A percentile compares a stretch with the other conserved stretches of the same genome.
Conservation (phyloP, 1,140 invertebrate species). For the Drosophila kanapiae region DNA sequence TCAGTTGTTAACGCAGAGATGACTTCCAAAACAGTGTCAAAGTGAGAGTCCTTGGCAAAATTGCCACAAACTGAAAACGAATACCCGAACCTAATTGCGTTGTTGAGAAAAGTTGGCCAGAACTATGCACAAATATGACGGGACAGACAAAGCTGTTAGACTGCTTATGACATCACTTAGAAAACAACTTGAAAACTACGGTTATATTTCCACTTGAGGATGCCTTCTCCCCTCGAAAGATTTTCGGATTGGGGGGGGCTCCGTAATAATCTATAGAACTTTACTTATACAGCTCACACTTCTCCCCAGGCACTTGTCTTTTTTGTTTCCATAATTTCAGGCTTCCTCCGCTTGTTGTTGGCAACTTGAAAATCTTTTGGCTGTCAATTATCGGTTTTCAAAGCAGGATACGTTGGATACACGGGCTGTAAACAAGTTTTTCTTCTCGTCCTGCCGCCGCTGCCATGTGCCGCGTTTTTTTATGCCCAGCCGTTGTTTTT, state of each 20-base stretch:
- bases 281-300: conserved; percentile 4
- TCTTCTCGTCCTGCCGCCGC: background rate
- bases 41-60: background rate
- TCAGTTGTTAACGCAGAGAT: conserved; percentile 43
- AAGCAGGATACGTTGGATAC: conserved; percentile 14
- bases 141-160: conserved; percentile 26
- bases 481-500: conserved; percentile 13
- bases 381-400: conserved; percentile 45
- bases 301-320: background rate
- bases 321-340: conserved; percentile 14
- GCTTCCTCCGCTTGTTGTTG: background rate
- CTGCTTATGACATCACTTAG: conserved; percentile 56
- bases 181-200: conserved; percentile 40
- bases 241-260: background rate
- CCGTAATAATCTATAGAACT: conserved; percentile 6
- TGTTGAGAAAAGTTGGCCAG: conserved; percentile 35
- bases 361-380: conserved; percentile 14
- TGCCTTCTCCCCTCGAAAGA: conserved; percentile 6
- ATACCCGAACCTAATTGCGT: conserved; percentile 14
- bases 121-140: conserved; percentile 57
- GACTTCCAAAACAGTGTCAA: conserved; percentile 2
- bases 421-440: conserved; percentile 34
- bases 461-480: conserved; percentile 13
- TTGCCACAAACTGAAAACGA: conserved; percentile 7
- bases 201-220: conserved; percentile 46